phyloP scores from a whole-genome alignment of 2,888 invertebrate genomes.

The Callyntrura sp. region DNA sequence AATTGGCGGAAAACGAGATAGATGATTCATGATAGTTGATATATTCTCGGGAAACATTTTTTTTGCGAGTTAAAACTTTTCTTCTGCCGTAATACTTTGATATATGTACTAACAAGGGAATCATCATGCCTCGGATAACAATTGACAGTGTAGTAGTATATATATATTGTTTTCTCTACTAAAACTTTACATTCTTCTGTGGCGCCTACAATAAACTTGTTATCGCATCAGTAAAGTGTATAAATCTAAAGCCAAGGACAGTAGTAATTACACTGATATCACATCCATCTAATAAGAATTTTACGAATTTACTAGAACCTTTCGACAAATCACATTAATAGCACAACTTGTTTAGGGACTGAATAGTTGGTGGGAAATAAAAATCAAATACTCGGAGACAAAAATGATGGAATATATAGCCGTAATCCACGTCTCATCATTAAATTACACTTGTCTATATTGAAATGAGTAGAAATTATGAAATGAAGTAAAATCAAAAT shows the following conservation, averaged over 20 bases:
- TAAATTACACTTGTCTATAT: no score
- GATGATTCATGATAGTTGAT: no score
- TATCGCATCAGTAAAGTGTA: no score
- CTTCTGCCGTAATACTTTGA: not conserved
- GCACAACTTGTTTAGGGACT: slow-evolving; percentile 32
- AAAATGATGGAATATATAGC: no score
- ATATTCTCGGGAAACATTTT: slow-evolving; percentile 4
- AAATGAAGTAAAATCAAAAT: not conserved
- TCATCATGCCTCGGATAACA: no score
- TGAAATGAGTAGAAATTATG: not conserved
- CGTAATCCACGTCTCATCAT: no score
- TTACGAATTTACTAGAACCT: slow-evolving; percentile 20
- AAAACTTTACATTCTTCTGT: no score
- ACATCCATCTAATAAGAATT: slow-evolving; percentile 1
- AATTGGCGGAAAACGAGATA: no score
- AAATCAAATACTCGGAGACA: no score
- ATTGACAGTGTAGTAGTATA: no score
- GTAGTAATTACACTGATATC: slow-evolving; percentile 26
- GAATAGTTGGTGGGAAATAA: not conserved
- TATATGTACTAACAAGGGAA: not conserved
- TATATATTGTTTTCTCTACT: no score
- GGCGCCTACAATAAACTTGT: no score
- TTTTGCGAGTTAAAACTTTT: not conserved
- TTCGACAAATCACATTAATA: slow-evolving; percentile 7
- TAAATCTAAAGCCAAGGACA: not conserved